Base-by-base conservation (phyloP, 2,113 vertebrate genomes). In the Numenius arquata region DNA sequence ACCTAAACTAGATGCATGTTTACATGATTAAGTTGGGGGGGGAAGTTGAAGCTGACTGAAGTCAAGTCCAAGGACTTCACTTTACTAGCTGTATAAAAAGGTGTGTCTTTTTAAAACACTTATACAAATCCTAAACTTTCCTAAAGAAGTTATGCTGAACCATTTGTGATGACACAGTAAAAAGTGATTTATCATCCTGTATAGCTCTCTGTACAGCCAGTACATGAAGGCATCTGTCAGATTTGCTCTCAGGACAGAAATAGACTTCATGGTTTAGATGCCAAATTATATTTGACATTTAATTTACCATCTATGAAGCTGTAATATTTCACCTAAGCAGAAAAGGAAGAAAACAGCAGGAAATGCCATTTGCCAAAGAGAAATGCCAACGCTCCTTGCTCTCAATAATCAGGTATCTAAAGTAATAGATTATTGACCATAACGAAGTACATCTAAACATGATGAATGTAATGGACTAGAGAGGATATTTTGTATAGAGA, bases 221-320 rank as follows among this genome's bases (percentile, higher is more conserved):
- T 48, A 90, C 87, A 85, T 63, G 74, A 90, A 91, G 41, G 74
- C 90, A 95, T 86, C 94, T 96, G 91, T 96, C 91, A 96, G 68
- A 61, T 89, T 74, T 91, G 90, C 90, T 96, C 74, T 94, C 68
- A 93, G 87, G 96, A 92, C 91, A 93, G 75, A 96, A 96, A 95
- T 13, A 97, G 85, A 94, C 86, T 92, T 95, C 77, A 88, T 67
- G 48, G 88, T 92, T 96, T 86, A 55, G 65, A 90, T 56, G 71
- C 66, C 75, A 97, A 97, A 97, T 97, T 95, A 93, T 90, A 96
- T 97, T 95, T 97, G 95, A 96, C 75, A 63, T 97, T 97, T 97
- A 95, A 93, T 97, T 98, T 96, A 91, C 97, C 88, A 94, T 97
- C 91, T 92, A 68, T 80, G 88, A 68, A 97, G 88, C 27, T 36